A percentile compares a stretch with the other conserved stretches of the same genome.
Evolutionary conservation across 92 coral and sea anemone species (phyloP).

Genomic region (Phymanthus crucifer): DNA sequence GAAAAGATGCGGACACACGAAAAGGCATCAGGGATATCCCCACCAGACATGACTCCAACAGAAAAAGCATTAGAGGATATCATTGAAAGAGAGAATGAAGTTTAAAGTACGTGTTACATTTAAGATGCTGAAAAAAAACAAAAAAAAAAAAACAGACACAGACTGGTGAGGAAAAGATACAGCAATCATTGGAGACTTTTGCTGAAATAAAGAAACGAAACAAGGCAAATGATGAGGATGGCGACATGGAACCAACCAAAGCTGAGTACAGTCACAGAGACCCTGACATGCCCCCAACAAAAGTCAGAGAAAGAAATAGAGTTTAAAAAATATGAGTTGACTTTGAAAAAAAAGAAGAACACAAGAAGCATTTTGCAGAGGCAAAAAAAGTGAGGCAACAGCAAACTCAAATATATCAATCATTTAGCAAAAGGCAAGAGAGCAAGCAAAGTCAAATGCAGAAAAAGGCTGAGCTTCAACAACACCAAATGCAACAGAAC

Average conservation of each 20-base stretch:
- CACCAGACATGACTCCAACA: background rate
- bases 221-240: background rate
- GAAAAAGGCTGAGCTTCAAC: no score
- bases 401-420: no score
- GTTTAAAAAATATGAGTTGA: background rate
- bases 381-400: background rate
- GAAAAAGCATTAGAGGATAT: constrained; percentile 3
- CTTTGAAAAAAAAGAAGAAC: background rate
- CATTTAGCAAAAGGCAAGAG: no score
- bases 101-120: background rate
- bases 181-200: background rate
- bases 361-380: background rate
- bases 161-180: background rate
- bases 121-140: background rate
- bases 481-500: no score
- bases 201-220: background rate
- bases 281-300: background rate
- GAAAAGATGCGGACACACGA: no score
- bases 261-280: background rate
- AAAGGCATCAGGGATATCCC: background rate
- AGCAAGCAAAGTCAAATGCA: no score
- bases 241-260: background rate
- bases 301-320: background rate
- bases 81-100: background rate
- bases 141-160: background rate